Conservation (phyloP, 2,113 vertebrate species). For the Stegastes partitus region DNA sequence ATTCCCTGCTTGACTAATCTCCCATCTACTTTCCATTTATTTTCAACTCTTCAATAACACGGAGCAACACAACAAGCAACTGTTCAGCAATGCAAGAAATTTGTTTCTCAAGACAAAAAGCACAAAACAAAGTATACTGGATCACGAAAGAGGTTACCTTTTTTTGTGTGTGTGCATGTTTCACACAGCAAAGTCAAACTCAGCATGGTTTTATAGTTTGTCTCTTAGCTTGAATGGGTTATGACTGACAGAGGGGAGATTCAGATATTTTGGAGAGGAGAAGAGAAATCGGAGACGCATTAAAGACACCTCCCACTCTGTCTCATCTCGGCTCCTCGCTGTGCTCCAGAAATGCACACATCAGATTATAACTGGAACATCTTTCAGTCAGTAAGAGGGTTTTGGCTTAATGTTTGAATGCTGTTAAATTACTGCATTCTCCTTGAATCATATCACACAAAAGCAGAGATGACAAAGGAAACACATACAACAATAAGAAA, state of each 20-base stretch:
- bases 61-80: background rate
- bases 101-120: conserved; percentile 11
- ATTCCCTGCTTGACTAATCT: conserved; percentile 11
- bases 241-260: conserved; percentile 44
- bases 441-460: conserved; percentile 32
- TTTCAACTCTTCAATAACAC: conserved; percentile 13
- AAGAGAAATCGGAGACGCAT: conserved; percentile 53
- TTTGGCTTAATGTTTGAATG: conserved; percentile 10
- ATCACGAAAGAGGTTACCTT: background rate
- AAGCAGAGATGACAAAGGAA: conserved; percentile 6
- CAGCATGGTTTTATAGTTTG: background rate
- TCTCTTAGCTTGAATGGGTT: conserved; percentile 13
- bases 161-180: conserved; percentile 3
- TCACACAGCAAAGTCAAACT: background rate
- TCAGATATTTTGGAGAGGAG: conserved; percentile 39
- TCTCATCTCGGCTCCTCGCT: conserved; percentile 40
- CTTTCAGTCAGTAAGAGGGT: conserved; percentile 16
- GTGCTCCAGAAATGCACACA: conserved; percentile 38
- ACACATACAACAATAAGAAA: background rate
- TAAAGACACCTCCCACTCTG: conserved; percentile 31
- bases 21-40: conserved; percentile 23
- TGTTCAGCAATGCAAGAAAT: conserved; percentile 15
- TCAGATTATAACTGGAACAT: conserved; percentile 29
- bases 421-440: conserved; percentile 20
- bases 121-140: background rate